These are phyloP conservation scores for Cotesia typhae DNA, from an alignment of 1,140 invertebrate species.

Conservation along the genomic window DNA sequence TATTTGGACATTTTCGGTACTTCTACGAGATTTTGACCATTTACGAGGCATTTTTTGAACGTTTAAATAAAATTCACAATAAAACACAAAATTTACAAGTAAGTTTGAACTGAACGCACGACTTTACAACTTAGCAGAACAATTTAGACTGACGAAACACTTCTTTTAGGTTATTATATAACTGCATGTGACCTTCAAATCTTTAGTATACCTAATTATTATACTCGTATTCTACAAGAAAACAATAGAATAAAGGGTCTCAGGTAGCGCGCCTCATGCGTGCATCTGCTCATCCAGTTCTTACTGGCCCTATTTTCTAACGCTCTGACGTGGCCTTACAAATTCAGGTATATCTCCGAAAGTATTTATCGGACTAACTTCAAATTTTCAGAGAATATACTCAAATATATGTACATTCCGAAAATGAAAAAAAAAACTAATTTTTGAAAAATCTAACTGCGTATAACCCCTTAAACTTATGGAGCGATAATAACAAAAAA, in stretches of 20 bases:
- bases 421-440: not conserved
- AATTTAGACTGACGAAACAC: too few species aligned
- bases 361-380: slow-evolving; percentile 13
- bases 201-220: not conserved
- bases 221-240: not conserved
- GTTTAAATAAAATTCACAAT: too few species aligned
- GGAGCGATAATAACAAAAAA: too few species aligned
- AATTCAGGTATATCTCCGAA: slow-evolving; percentile 9
- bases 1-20: too few species aligned
- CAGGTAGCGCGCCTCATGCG: not conserved
- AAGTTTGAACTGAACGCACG: too few species aligned
- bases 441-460: slow-evolving; percentile 12
- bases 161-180: too few species aligned
- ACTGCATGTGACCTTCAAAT: too few species aligned
- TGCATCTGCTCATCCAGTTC: not conserved
- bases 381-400: too few species aligned
- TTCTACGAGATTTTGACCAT: too few species aligned
- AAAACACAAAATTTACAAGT: too few species aligned
- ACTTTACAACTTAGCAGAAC: too few species aligned
- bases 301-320: not conserved
- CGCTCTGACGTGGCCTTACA: not conserved
- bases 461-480: not conserved
- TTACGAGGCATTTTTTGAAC: too few species aligned
- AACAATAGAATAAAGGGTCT: not conserved
- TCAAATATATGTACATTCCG: not conserved